These are phyloP conservation scores for Automeris io DNA, from an alignment of 2,888 invertebrate species.

Conservation along the genomic window DNA sequence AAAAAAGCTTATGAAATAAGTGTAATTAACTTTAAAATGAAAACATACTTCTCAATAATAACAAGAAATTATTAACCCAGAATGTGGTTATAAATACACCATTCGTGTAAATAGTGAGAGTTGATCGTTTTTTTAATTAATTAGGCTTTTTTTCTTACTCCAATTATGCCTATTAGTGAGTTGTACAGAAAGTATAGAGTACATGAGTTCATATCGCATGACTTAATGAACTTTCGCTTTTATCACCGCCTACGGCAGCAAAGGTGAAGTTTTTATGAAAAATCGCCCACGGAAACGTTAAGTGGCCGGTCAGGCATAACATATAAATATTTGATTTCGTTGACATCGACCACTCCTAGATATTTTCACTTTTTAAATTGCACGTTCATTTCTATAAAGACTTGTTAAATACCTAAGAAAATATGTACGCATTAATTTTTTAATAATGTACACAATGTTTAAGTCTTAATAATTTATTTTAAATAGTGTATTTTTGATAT, in stretches of 20 bases:
- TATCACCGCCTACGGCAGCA: conserved; percentile 28
- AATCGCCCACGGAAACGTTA: conserved; percentile 4
- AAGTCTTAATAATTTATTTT: too few relatives aligned
- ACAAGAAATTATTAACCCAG: too few relatives aligned
- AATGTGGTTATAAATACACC: too few relatives aligned
- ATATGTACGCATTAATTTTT: conserved; percentile 55
- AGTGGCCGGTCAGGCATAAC: background rate
- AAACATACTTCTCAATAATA: too few relatives aligned
- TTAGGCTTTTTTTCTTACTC: too few relatives aligned
- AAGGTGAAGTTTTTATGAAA: background rate
- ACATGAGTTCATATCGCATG: conserved; percentile 16
- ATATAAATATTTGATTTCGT: conserved; percentile 2
- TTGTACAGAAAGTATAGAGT: too few relatives aligned
- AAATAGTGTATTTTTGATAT: too few relatives aligned
- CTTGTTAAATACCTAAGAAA: conserved; percentile 38
- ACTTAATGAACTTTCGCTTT: conserved; percentile 44
- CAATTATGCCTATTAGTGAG: too few relatives aligned
- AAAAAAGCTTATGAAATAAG: conserved; percentile 12
- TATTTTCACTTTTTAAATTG: conserved; percentile 18
- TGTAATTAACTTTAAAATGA: too few relatives aligned
- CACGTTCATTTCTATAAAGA: conserved; percentile 11
- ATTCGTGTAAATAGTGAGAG: too few relatives aligned
- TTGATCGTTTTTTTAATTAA: too few relatives aligned
- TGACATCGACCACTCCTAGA: conserved; percentile 1
- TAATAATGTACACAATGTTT: too few relatives aligned